Base-by-base conservation (phyloP, 2,888 invertebrate species). In the Meganola albula region DNA sequence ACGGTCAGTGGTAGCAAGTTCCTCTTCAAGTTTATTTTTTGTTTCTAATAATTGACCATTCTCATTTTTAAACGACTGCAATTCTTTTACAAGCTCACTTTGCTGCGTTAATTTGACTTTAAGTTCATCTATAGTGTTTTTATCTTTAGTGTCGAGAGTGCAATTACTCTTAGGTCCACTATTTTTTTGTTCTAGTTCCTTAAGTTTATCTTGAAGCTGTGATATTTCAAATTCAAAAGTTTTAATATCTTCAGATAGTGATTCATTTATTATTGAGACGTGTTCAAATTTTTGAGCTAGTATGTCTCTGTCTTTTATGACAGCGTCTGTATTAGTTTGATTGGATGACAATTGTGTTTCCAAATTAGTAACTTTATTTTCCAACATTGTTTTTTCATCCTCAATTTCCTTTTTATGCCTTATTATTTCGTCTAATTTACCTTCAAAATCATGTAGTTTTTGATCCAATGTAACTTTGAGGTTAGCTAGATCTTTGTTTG, bases 21-120 rank as follows among this genome's bases (percentile, higher is more conserved):
- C 77, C 8, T 58, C 25, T 57, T 80, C 75, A 5, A 78, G 40
- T 27, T 65, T 43, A 1, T 54, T 23, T 53, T 75, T 78, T 22
- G 29, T 62, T 35, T 65, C 48, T 30, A 40, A n/a, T 36, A 74
- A 38, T 34, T 55, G 47, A 33, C 65, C 26, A 65, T 71, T 68
- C 71, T 80, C 58, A 39, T 63, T 47, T 58, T 70, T 67, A 16
- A 61, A 58, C 50, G 11, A 57, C 49, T 23, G 49, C 27, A 63
- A 58, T 65, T 60, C 67, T 13, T 53, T 59, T 13, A 58, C 64
- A 10, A 67, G 49, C 34, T 48, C 22, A 16, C 67, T 64, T 28
- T 65, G 59, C 32, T 61, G 48, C 27, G 58, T 40, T n/a, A 54
- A 29, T 49, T 71, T 70, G 8, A 43, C 35, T 37, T 69, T 64